A percentile compares a stretch with the other conserved stretches of the same genome.
Conservation (phyloP, 2,797 vertebrate species). For the Emys orbicularis region DNA sequence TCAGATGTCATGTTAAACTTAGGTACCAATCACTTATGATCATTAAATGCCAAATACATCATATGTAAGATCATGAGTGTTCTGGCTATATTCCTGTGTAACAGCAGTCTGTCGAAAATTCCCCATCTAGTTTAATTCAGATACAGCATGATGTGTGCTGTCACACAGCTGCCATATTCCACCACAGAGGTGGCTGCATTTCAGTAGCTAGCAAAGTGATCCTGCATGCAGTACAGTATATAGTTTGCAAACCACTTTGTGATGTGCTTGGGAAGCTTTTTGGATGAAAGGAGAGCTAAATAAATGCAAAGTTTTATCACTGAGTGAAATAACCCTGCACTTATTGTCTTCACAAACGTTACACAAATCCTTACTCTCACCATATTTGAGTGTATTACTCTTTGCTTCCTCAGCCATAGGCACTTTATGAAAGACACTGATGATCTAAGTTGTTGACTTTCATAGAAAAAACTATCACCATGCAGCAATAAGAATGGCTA, state of each 20-base stretch:
- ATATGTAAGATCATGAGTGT: background rate
- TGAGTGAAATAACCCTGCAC: background rate
- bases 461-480: background rate
- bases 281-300: background rate
- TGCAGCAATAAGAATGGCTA: rapidly evolving
- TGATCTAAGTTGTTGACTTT: rapidly evolving
- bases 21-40: background rate
- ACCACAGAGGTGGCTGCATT: background rate
- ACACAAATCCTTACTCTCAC: rapidly evolving
- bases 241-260: background rate
- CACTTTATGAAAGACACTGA: rapidly evolving
- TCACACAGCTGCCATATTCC: background rate
- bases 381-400: rapidly evolving
- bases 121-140: background rate
- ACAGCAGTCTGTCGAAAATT: background rate
- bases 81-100: background rate
- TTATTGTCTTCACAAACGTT: background rate
- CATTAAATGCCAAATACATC: background rate
- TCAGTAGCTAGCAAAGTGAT: rapidly evolving
- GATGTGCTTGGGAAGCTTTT: rapidly evolving
- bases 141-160: background rate
- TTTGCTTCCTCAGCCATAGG: rapidly evolving
- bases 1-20: background rate
- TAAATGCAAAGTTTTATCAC: background rate
- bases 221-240: rapidly evolving